Conservation (phyloP, 2,797 vertebrate genomes). For the Aotus griseimembra region DNA sequence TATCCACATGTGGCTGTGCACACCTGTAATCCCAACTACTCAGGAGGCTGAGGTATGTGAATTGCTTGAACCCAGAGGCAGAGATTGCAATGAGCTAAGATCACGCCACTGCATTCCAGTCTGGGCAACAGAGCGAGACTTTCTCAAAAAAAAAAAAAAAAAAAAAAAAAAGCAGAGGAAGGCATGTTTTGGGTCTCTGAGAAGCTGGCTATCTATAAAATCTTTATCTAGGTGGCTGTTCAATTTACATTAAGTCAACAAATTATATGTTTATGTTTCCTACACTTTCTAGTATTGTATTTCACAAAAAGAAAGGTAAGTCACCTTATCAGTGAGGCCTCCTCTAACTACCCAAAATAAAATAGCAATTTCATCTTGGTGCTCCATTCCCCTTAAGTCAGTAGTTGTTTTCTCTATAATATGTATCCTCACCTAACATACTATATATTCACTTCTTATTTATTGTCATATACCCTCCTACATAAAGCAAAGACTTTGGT, state of each 20-base stretch:
- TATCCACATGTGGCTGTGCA: neutral
- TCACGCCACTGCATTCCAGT: neutral
- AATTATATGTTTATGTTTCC: slow-evolving; percentile 33
- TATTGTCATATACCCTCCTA: neutral
- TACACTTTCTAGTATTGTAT: slow-evolving; percentile 6
- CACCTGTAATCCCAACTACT: neutral
- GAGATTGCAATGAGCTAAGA: neutral
- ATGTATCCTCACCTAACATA: slow-evolving; percentile 27
- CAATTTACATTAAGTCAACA: slow-evolving; percentile 8
- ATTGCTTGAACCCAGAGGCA: neutral
- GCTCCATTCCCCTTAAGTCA: neutral
- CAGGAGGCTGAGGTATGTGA: neutral
- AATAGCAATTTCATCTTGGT: slow-evolving; percentile 12
- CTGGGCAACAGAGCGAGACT: neutral
- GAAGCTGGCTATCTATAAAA: slow-evolving; percentile 14
- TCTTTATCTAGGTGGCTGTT: neutral
- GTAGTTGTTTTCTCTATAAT: neutral
- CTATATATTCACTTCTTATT: slow-evolving; percentile 7
- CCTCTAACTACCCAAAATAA: slow-evolving; percentile 38
- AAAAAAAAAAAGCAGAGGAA: neutral
- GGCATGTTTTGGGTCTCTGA: neutral
- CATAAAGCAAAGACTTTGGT: slow-evolving; percentile 15
- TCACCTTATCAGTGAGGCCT: neutral
- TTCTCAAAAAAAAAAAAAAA: neutral
- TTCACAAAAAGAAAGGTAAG: slow-evolving; percentile 31